phyloP scores from a whole-genome alignment of 2,888 invertebrate species.

The Acronicta aceris region DNA sequence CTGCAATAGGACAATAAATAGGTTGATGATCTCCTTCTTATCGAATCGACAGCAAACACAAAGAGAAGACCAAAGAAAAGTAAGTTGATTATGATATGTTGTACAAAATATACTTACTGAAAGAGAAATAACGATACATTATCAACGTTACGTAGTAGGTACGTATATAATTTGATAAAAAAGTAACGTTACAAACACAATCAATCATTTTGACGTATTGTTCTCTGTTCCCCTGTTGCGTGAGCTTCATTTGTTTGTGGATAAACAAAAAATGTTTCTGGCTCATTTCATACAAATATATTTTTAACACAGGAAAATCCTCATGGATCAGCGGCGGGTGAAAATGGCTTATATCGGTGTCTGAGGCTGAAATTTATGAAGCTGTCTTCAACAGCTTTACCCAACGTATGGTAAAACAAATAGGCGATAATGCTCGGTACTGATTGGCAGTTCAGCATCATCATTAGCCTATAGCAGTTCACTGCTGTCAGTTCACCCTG shows the following conservation, averaged over 20 bases:
- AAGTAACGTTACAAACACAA: constrained; percentile 33
- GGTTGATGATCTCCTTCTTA: too few species aligned
- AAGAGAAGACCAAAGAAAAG: too few species aligned
- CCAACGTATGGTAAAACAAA: too few species aligned
- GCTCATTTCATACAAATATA: background rate
- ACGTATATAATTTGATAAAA: constrained; percentile 23
- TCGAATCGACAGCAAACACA: too few species aligned
- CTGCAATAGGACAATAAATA: too few species aligned
- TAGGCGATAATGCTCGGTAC: too few species aligned
- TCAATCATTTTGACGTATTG: constrained; percentile 51
- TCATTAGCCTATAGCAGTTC: too few species aligned
- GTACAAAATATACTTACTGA: constrained; percentile 2
- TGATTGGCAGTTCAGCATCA: too few species aligned
- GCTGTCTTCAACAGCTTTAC: too few species aligned
- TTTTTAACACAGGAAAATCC: background rate
- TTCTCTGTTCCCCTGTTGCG: constrained; percentile 23
- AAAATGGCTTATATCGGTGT: too few species aligned
- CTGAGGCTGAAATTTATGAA: too few species aligned
- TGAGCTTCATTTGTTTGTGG: background rate
- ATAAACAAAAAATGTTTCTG: background rate
- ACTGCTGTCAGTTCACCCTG: too few species aligned
- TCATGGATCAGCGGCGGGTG: background rate
- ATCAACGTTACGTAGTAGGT: constrained; percentile 14
- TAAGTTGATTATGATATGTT: constrained; percentile 5
- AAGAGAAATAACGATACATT: constrained; percentile 20